phyloP scores from a whole-genome alignment of 2,888 invertebrate species.

The Eulithis testata region DNA sequence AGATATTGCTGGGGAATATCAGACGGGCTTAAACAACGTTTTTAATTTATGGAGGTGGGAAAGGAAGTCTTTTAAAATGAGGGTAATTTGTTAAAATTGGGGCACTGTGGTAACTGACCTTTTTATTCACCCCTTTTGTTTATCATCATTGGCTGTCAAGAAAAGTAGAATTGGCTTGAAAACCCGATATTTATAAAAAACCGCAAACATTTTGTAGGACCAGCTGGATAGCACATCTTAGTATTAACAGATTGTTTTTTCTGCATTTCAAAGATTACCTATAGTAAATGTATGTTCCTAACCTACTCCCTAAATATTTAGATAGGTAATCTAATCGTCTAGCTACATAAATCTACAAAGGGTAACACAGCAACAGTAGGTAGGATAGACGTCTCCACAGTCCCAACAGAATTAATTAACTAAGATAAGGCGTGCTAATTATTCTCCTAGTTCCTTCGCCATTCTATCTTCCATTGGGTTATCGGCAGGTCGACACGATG shows the following conservation, averaged over 20 bases:
- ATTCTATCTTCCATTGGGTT: constrained; percentile 46
- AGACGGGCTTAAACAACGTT: constrained; percentile 33
- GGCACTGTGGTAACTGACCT: constrained; percentile 20
- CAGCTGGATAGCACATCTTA: background rate
- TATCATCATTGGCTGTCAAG: background rate
- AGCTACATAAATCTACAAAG: constrained; percentile 7
- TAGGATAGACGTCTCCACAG: constrained; percentile 34
- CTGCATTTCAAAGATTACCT: too few relatives aligned
- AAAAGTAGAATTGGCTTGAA: background rate
- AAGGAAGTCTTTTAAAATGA: constrained; percentile 33
- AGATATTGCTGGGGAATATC: constrained; percentile 42
- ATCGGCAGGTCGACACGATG: constrained; percentile 44
- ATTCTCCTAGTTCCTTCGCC: constrained; percentile 52
- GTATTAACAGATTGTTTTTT: background rate
- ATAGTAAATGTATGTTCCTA: too few relatives aligned
- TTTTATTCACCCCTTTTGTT: constrained; percentile 3
- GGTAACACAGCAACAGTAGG: constrained; percentile 38
- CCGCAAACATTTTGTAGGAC: background rate
- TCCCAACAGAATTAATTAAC: constrained; percentile 68
- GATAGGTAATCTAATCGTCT: background rate
- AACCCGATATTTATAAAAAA: background rate
- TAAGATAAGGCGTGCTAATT: constrained; percentile 73
- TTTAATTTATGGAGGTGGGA: constrained; percentile 41
- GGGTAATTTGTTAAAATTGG: constrained; percentile 20
- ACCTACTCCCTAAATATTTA: too few relatives aligned